phyloP scores from a whole-genome alignment of 2,797 vertebrate genomes.

The Pangasius macronema region DNA sequence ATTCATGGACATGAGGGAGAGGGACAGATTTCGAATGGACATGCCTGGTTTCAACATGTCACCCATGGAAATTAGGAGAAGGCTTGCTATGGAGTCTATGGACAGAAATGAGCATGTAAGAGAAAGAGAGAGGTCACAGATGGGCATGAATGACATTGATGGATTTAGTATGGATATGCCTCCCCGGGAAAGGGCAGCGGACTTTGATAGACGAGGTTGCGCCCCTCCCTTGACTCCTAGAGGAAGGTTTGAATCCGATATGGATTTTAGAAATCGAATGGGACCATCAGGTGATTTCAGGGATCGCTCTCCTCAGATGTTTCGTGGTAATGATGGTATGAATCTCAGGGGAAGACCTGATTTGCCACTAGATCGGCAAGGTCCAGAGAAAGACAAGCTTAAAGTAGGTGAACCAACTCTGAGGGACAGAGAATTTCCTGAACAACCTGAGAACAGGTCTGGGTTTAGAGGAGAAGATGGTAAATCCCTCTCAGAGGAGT shows the following conservation, averaged over 20 bases:
- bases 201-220: constrained; percentile 72
- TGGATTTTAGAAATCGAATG: constrained; percentile 86
- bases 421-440: constrained; percentile 65
- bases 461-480: constrained; percentile 75
- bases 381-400: constrained; percentile 70
- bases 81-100: constrained; percentile 69
- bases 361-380: constrained; percentile 76
- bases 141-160: constrained; percentile 64
- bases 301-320: constrained; percentile 84
- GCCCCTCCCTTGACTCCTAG: constrained; percentile 68
- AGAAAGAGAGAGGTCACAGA: constrained; percentile 72
- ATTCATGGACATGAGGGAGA: constrained; percentile 84
- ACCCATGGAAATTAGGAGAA: constrained; percentile 72
- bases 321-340: constrained; percentile 79
- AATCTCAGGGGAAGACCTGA: constrained; percentile 79
- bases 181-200: constrained; percentile 68
- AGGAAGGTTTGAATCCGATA: constrained; percentile 77
- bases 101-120: constrained; percentile 74
- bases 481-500: constrained; percentile 77
- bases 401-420: constrained; percentile 57
- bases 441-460: constrained; percentile 64
- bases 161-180: constrained; percentile 70
- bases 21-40: constrained; percentile 76
- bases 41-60: constrained; percentile 76
- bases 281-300: constrained; percentile 80